A percentile compares a stretch with the other conserved stretches of the same genome.
Evolutionary conservation across 1,140 invertebrate genomes (phyloP).

Genomic region (Nymphalis io): DNA sequence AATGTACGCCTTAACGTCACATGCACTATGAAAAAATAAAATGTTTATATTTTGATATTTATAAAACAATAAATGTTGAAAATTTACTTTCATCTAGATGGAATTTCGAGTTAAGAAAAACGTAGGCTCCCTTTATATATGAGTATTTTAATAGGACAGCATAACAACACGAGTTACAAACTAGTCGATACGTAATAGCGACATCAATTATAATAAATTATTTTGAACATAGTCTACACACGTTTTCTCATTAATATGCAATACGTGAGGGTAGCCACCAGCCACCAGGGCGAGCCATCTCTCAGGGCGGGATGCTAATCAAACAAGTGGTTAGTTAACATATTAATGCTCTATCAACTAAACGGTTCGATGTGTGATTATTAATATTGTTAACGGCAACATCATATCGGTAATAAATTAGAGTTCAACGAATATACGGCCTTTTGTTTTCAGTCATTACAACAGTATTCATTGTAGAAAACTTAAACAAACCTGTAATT

Average conservation of each 20-base stretch:
- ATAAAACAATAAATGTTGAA: neutral
- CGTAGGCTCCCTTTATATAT: neutral
- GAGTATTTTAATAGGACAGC: neutral
- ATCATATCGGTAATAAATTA: too few species aligned
- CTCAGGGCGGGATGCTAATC: neutral
- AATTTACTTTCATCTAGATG: neutral
- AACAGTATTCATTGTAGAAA: too few species aligned
- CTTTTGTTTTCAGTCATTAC: too few species aligned
- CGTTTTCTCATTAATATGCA: neutral
- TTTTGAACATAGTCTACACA: neutral
- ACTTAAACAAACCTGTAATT: too few species aligned
- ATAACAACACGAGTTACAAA: neutral
- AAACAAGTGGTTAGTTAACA: neutral
- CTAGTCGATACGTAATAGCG: neutral
- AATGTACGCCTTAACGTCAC: too few species aligned
- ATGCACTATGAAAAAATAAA: too few species aligned
- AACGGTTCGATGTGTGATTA: too few species aligned
- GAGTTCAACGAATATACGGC: too few species aligned
- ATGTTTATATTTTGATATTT: neutral
- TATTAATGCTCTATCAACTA: neutral
- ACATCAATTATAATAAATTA: conserved; percentile 1
- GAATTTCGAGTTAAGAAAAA: neutral
- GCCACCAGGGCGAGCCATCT: too few species aligned
- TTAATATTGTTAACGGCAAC: too few species aligned
- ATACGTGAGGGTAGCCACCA: neutral